Conservation (phyloP, 2,113 vertebrate genomes). For the Carassius auratus region DNA sequence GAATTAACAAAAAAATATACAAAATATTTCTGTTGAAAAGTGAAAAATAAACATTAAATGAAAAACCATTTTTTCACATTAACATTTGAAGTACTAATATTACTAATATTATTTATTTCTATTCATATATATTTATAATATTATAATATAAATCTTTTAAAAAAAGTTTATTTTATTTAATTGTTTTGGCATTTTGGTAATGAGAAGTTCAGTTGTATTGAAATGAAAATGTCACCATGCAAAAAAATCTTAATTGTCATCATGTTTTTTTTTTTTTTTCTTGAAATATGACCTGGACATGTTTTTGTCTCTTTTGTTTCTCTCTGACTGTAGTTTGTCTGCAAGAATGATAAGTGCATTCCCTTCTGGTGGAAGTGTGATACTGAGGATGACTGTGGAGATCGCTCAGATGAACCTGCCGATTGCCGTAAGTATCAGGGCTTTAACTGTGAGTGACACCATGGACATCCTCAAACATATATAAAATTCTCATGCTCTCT, state of each 20-base stretch:
- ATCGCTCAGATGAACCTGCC: constrained; percentile 90
- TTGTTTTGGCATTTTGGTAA: neutral
- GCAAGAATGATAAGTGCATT: constrained; percentile 99
- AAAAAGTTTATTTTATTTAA: too few relatives aligned
- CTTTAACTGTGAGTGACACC: neutral
- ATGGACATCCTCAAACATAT: neutral
- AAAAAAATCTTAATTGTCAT: neutral
- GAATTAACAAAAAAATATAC: neutral
- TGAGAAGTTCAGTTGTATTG: neutral
- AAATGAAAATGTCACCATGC: neutral
- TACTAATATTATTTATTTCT: too few relatives aligned
- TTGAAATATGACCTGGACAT: neutral
- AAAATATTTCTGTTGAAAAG: neutral
- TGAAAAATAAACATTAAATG: neutral
- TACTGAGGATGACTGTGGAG: constrained; percentile 96
- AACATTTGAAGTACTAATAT: neutral
- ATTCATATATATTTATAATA: too few relatives aligned
- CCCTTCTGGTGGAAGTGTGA: constrained; percentile 99
- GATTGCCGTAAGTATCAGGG: constrained; percentile 88
- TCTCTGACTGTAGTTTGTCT: constrained; percentile 85
- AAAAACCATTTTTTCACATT: too few relatives aligned
- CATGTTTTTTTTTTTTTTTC: too few relatives aligned
- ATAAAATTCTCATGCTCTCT: neutral
- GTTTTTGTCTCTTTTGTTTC: neutral
- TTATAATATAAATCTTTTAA: too few relatives aligned